phyloP scores from a whole-genome alignment of 2,888 invertebrate species.

The Anagyrus pseudococci region DNA sequence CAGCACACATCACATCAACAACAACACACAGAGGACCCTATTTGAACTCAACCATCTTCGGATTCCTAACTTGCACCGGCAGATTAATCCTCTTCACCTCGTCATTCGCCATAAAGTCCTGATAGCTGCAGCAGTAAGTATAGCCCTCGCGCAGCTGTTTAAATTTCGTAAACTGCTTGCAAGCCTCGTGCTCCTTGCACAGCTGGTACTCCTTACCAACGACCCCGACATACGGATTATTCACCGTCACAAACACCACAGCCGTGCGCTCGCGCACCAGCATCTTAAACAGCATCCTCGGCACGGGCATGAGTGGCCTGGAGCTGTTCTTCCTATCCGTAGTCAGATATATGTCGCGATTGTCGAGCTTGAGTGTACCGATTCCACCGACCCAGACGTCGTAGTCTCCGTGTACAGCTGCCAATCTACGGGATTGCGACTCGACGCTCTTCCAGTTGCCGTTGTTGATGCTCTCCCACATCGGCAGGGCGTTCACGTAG shows the following conservation, averaged over 20 bases:
- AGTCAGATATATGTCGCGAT: conserved; percentile 3
- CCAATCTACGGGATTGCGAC: conserved; percentile 50
- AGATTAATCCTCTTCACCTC: background rate
- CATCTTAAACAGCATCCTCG: conserved; percentile 30
- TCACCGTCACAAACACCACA: conserved; percentile 24
- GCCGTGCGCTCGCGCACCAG: conserved; percentile 2
- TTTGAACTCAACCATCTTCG: background rate
- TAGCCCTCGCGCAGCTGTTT: conserved; percentile 11
- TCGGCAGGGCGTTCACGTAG: conserved; percentile 66
- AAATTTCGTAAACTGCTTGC: conserved; percentile 4
- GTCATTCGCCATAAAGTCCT: conserved; percentile 9
- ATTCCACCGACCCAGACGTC: conserved; percentile 57
- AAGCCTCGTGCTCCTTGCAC: conserved; percentile 6
- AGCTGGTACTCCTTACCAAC: background rate
- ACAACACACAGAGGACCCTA: conserved; percentile 6
- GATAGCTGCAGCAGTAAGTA: conserved; percentile 30
- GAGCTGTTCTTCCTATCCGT: background rate
- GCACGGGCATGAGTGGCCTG: conserved; percentile 14
- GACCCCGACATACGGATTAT: conserved; percentile 16
- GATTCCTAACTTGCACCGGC: no score
- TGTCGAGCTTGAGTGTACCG: conserved; percentile 48
- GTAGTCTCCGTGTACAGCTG: conserved; percentile 46
- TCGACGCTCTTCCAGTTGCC: conserved; percentile 62
- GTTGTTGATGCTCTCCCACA: conserved; percentile 62
- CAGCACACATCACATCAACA: no score